phyloP scores from a whole-genome alignment of 2,113 vertebrate genomes.

The Callochromis pleurospilus region DNA sequence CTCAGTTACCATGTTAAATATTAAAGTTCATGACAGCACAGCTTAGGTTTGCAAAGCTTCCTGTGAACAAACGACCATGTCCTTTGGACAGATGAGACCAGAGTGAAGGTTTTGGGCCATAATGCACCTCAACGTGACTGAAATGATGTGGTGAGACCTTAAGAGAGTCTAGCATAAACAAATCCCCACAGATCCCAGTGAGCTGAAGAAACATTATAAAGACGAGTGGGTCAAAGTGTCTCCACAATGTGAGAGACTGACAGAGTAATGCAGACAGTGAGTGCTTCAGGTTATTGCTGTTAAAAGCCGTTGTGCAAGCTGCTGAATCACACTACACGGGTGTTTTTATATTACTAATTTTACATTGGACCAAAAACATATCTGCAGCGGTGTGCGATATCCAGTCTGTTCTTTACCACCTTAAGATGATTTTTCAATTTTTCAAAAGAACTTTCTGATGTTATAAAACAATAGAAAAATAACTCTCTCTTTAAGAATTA shows the following conservation, averaged over 20 bases:
- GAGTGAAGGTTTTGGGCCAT: not conserved
- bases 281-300: not conserved
- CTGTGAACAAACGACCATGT: not conserved
- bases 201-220: not conserved
- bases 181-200: not conserved
- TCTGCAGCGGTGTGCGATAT: not conserved
- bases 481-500: accelerated
- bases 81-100: not conserved
- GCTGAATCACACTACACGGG: not conserved
- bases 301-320: not conserved
- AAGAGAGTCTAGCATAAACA: not conserved
- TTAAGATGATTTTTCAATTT: not conserved
- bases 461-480: not conserved
- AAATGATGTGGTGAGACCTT: not conserved
- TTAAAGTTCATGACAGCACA: not conserved
- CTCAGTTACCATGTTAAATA: not conserved
- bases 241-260: not conserved
- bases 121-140: not conserved
- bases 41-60: not conserved
- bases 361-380: not conserved
- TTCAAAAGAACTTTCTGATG: not conserved
- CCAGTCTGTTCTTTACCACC: accelerated
- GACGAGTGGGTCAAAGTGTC: not conserved
- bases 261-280: not conserved
- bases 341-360: not conserved